Conservation (phyloP, 2,113 vertebrate genomes). For the Actenoides lindsayi region DNA sequence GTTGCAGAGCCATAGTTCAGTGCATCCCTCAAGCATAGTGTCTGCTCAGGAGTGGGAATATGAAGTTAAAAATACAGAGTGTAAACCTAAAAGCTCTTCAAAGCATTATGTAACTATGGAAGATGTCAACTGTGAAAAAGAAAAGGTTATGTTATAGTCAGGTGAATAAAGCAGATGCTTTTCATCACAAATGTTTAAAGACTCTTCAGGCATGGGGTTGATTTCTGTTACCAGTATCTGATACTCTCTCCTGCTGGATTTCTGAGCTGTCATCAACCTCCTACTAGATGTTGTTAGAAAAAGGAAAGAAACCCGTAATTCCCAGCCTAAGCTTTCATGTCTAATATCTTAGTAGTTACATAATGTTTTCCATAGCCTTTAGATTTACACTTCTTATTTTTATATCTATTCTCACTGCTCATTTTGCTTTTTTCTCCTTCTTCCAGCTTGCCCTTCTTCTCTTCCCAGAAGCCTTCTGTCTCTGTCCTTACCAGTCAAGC, state of each 20-base stretch:
- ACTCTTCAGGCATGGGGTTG: neutral
- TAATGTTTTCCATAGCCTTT: neutral
- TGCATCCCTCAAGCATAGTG: neutral
- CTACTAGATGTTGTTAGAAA: neutral
- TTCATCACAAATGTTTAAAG: neutral
- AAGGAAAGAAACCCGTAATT: constrained; percentile 34
- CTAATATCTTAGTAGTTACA: neutral
- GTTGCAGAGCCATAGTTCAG: neutral
- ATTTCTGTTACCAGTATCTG: neutral
- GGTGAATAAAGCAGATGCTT: constrained; percentile 6
- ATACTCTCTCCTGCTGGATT: neutral
- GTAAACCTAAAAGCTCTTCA: neutral
- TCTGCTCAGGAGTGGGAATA: neutral
- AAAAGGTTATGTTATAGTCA: neutral
- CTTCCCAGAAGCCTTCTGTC: constrained; percentile 12
- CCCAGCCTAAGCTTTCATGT: neutral
- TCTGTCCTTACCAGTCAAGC: neutral
- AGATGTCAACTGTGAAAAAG: neutral
- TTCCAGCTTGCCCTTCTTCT: neutral
- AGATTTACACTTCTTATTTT: constrained; percentile 2
- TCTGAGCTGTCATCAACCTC: constrained; percentile 38
- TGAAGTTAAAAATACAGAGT: neutral
- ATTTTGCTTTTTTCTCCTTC: constrained; percentile 1
- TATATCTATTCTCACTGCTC: neutral
- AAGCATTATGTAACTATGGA: neutral